Evolutionary conservation across 2,888 invertebrate genomes (phyloP).

Genomic region (Galerucella nymphaeae): DNA sequence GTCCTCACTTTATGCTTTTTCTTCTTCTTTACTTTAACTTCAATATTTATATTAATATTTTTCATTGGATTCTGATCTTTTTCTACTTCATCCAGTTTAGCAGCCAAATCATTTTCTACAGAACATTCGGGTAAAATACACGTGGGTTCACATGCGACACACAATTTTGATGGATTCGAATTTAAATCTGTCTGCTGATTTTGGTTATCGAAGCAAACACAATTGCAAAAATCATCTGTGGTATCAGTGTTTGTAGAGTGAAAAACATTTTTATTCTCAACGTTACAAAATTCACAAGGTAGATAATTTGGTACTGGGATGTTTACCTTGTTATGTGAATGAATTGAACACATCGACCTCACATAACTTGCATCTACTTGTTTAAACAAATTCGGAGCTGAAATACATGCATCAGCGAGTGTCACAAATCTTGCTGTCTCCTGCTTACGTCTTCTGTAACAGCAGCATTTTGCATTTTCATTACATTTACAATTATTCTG

Average conservation of each 20-base stretch:
- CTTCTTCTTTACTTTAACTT: slow-evolving; percentile 26
- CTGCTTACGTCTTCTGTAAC: background rate
- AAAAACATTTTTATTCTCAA: too few relatives aligned
- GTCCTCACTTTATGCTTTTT: background rate
- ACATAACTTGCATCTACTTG: background rate
- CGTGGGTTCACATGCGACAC: background rate
- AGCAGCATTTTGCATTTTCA: background rate
- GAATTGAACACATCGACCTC: too few relatives aligned
- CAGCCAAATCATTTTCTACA: background rate
- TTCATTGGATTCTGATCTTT: background rate
- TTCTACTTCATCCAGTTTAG: background rate
- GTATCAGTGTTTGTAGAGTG: background rate
- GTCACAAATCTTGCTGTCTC: slow-evolving; percentile 21
- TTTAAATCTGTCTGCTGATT: background rate
- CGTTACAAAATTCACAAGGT: too few relatives aligned
- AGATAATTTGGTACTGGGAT: too few relatives aligned
- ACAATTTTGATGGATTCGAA: background rate
- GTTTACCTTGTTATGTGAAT: too few relatives aligned
- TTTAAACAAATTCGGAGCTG: background rate
- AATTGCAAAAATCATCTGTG: background rate
- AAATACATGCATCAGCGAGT: slow-evolving; percentile 11
- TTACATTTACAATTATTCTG: background rate
- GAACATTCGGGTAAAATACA: background rate
- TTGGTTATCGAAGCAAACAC: too few relatives aligned
- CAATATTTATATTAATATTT: slow-evolving; percentile 27